phyloP scores from a whole-genome alignment of 2,888 invertebrate genomes.

The Pyrrhosoma nymphula region DNA sequence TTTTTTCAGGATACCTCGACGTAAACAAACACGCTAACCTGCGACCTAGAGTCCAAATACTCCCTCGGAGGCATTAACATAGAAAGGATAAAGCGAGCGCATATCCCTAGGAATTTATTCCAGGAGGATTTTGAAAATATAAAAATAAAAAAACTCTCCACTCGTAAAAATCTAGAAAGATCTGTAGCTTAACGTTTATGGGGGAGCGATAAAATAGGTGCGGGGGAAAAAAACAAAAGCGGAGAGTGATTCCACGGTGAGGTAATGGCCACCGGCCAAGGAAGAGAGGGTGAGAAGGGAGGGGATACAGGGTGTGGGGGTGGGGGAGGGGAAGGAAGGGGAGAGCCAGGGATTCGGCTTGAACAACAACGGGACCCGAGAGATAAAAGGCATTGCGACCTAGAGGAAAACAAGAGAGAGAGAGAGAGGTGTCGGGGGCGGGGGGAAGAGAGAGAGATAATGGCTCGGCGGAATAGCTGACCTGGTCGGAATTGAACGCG shows the following conservation, averaged over 20 bases:
- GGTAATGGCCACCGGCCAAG: conserved; percentile 37
- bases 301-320: background rate
- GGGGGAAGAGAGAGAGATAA: background rate
- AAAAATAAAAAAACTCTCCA: background rate
- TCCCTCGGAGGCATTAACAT: background rate
- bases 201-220: conserved; percentile 39
- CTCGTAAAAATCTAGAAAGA: conserved; percentile 28
- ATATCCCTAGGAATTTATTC: background rate
- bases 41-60: background rate
- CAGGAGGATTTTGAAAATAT: background rate
- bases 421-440: background rate
- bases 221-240: background rate
- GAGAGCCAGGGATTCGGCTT: background rate
- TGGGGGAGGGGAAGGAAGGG: background rate
- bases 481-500: background rate
- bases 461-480: background rate
- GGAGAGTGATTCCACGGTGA: background rate
- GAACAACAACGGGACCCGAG: background rate
- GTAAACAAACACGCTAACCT: background rate
- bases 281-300: background rate
- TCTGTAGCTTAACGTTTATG: conserved; percentile 16
- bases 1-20: background rate
- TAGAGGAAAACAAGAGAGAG: background rate
- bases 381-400: background rate
- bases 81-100: background rate